Percentiles rank a stretch among this genome's conserved stretches.
phyloP scores from a whole-genome alignment of 2,888 invertebrate species.

The Athalia rosae region DNA sequence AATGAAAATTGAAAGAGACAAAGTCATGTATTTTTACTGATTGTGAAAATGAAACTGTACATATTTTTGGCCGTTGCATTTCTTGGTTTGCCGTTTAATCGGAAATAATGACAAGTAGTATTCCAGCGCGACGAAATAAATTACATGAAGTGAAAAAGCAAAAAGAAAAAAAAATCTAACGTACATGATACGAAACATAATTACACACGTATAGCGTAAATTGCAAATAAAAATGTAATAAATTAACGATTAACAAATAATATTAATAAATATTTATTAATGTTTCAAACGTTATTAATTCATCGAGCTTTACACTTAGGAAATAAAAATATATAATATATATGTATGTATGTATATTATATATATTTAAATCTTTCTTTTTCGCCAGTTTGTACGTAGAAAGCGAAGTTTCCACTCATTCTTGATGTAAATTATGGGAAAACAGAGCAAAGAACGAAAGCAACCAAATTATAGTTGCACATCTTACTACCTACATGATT shows the following conservation, averaged over 20 bases:
- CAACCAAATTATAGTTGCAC: too few relatives aligned
- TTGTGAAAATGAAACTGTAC: not conserved
- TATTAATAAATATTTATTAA: constrained; percentile 32
- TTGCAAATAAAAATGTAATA: constrained; percentile 44
- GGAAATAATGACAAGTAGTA: constrained; percentile 1
- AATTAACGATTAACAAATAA: constrained; percentile 42
- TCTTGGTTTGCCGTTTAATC: not conserved
- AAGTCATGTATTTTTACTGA: not conserved
- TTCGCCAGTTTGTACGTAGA: constrained; percentile 7
- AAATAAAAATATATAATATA: not conserved
- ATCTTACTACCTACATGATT: too few relatives aligned
- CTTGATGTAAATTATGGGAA: too few relatives aligned
- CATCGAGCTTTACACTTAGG: constrained; percentile 30
- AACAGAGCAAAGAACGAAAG: too few relatives aligned
- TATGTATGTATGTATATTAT: not conserved
- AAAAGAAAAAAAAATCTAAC: constrained; percentile 26
- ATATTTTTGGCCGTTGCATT: constrained; percentile 13
- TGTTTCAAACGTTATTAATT: constrained; percentile 23
- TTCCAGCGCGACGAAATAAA: not conserved
- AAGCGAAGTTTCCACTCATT: not conserved
- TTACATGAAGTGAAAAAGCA: not conserved
- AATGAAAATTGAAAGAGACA: not conserved
- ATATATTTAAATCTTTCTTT: not conserved
- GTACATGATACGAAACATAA: constrained; percentile 12
- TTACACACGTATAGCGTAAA: constrained; percentile 16